A percentile compares a stretch with the other conserved stretches of the same genome.
These are phyloP conservation scores for Tokudaia tokunoshimensis DNA, from an alignment of 2,797 vertebrate genomes.

Conservation along the genomic window DNA sequence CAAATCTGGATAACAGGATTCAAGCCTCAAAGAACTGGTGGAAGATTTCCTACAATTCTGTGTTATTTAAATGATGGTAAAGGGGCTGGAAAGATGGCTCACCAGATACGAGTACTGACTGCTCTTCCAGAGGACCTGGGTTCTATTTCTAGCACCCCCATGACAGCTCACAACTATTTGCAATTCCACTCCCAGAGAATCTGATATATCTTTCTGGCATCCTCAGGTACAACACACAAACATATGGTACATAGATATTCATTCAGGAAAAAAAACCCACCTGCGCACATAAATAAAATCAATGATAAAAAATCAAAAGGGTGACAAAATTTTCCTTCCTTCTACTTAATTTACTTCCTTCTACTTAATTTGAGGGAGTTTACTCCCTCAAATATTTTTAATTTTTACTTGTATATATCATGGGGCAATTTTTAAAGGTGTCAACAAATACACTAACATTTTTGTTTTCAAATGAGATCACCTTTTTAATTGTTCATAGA, in stretches of 20 bases:
- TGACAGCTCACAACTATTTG: background rate
- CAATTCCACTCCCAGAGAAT: background rate
- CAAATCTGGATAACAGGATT: background rate
- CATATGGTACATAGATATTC: background rate
- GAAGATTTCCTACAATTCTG: background rate
- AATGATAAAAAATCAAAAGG: background rate
- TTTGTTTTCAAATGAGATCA: background rate
- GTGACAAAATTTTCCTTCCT: background rate
- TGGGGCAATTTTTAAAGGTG: background rate
- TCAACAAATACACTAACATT: background rate
- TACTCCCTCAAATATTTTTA: background rate
- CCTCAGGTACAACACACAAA: background rate
- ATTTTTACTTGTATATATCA: background rate
- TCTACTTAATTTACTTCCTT: background rate
- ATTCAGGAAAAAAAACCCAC: background rate
- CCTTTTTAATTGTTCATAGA: background rate
- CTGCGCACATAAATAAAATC: background rate
- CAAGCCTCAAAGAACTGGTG: background rate
- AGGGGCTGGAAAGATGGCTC: background rate
- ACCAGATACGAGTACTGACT: background rate
- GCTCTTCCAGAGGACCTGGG: background rate
- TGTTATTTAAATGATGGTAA: background rate
- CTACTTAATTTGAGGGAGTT: too few species aligned
- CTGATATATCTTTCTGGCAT: background rate
- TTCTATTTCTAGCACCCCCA: background rate